Base-by-base conservation (phyloP, 2,888 invertebrate species). In the Apamea monoglypha region DNA sequence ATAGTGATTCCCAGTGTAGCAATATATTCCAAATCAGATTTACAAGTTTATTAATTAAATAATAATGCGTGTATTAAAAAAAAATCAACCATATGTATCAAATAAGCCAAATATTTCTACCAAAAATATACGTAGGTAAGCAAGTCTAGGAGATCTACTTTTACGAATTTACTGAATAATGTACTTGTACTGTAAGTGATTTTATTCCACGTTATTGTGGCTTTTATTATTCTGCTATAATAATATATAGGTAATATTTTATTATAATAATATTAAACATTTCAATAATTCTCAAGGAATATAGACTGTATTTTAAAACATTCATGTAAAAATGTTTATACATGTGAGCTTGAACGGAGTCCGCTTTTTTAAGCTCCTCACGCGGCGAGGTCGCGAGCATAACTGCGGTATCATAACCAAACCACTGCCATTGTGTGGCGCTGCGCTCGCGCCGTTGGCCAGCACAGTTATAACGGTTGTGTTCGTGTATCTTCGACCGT, bases 291-390 rank as follows among this genome's bases (percentile, higher is more conserved):
- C n/a, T 59, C 16, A 44, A 63, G 29, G 50, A 36, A 61, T 79
- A n/a, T 79, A 74, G 78, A 80, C 71, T 72, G 78, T n/a, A 64
- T 79, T 63, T 69, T n/a, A n/a, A 53, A 53, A 53, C 12, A 18
- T 73, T 29, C 12, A 25, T 79, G 56, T 70, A 56, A 44, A 40
- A 40, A 40, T 66, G 21, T 36, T 50, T 73, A 40, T 29, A 8
- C 16, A 40, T 36, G 32, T 44, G 25, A 32, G 44, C 21, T 25
- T n/a, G 7, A 32, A 36, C 16, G 47, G 32, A 36, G 21, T 16
- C n/a, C n/a, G 10, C 10, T 10, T 72, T 47, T 25, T 14, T 61
- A 32, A 67, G 18, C 5, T 61, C 36, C 47, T 47, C 29, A 36
- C 18, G 56, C 29, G 47, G 29, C 59, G 50, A 61, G 25, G 36